Evolutionary conservation across 2,888 invertebrate genomes (phyloP).

Genomic region (Julus scandinavius): DNA sequence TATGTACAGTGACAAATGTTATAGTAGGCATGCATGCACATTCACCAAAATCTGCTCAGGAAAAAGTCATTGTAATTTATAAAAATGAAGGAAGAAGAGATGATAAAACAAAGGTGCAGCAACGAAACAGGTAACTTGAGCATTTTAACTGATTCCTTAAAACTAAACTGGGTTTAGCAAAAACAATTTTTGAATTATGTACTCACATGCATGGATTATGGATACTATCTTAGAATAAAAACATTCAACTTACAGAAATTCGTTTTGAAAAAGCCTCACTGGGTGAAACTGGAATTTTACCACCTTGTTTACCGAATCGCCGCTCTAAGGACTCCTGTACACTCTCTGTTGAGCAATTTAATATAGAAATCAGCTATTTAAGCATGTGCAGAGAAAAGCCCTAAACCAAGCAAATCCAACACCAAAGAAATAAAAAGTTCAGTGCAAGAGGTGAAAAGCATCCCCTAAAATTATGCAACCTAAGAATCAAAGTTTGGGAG

Average conservation of each 20-base stretch:
- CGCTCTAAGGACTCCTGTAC: conserved; percentile 96
- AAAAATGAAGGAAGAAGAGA: too few species aligned
- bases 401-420: conserved; percentile 47
- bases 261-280: conserved; percentile 88
- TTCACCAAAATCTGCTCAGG: too few species aligned
- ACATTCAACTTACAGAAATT: conserved; percentile 67
- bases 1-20: too few species aligned
- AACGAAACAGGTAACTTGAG: too few species aligned
- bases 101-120: too few species aligned
- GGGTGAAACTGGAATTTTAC: conserved; percentile 91
- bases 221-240: not conserved
- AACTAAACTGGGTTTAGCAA: not conserved
- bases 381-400: conserved; percentile 22
- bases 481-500: conserved; percentile 47
- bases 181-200: not conserved
- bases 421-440: conserved; percentile 13
- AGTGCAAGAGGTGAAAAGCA: conserved; percentile 22
- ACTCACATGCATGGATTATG: conserved; percentile 43
- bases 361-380: conserved; percentile 42
- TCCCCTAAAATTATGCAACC: not conserved
- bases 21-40: too few species aligned
- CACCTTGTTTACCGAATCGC: conserved; percentile 90
- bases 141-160: not conserved
- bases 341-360: conserved; percentile 75
- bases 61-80: too few species aligned